A percentile compares a stretch with the other conserved stretches of the same genome.
Conservation (phyloP, 2,888 invertebrate species). For the Drosophila aldrichi region DNA sequence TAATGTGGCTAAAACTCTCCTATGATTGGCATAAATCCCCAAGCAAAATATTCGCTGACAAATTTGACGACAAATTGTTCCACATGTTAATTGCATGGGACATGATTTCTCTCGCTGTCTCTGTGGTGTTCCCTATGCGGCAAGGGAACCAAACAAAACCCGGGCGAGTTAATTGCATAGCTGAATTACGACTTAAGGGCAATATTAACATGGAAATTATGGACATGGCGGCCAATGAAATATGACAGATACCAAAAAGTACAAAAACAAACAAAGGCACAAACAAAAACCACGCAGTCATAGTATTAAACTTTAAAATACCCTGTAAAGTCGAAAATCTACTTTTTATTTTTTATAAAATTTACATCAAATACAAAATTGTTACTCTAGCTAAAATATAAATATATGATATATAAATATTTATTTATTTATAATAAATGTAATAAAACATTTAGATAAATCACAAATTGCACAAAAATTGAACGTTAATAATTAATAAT, state of each 20-base stretch:
- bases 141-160: slow-evolving; percentile 46
- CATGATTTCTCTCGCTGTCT: slow-evolving; percentile 42
- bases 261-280: slow-evolving; percentile 41
- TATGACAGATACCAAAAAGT: slow-evolving; percentile 50
- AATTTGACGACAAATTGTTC: slow-evolving; percentile 26
- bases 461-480: no score
- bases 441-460: no score
- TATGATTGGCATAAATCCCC: slow-evolving; percentile 15
- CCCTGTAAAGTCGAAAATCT: neutral
- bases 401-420: no score
- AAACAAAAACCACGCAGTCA: slow-evolving; percentile 27
- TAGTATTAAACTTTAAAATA: neutral
- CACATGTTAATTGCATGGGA: slow-evolving; percentile 64
- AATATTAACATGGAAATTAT: slow-evolving; percentile 82
- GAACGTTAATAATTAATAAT: no score
- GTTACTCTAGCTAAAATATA: no score
- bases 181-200: slow-evolving; percentile 77
- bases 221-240: slow-evolving; percentile 62
- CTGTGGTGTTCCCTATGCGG: slow-evolving; percentile 22
- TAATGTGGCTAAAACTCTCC: slow-evolving; percentile 8
- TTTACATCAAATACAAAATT: no score
- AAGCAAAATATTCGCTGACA: slow-evolving; percentile 20
- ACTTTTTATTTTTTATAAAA: neutral
- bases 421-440: no score
- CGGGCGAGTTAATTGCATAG: slow-evolving; percentile 73